Conservation (phyloP, 2,113 vertebrate species). For the Perca schrenkii region DNA sequence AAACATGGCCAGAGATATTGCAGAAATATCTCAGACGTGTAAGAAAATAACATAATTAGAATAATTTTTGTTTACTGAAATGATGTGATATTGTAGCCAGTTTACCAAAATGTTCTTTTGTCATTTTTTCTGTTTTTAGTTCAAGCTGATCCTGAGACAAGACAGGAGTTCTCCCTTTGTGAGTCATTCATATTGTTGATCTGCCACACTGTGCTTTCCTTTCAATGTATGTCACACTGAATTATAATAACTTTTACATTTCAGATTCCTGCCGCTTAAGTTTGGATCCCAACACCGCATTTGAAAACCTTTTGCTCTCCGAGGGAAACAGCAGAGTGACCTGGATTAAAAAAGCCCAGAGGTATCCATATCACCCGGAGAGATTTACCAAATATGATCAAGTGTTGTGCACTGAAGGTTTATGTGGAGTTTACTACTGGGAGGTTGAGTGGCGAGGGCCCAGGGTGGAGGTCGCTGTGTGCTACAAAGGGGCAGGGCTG, state of each 20-base stretch:
- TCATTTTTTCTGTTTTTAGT: constrained; percentile 28
- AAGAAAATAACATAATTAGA: background rate
- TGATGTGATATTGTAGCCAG: background rate
- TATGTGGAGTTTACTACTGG: constrained; percentile 66
- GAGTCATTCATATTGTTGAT: constrained; percentile 11
- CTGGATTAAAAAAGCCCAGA: constrained; percentile 17
- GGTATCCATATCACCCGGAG: constrained; percentile 56
- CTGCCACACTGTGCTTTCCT: accelerated
- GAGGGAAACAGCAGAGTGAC: constrained; percentile 59
- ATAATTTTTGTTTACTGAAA: background rate
- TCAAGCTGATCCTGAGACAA: constrained; percentile 41
- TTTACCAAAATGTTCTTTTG: background rate
- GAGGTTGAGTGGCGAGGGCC: constrained; percentile 73
- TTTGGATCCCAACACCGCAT: constrained; percentile 69
- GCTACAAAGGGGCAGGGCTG: constrained; percentile 73
- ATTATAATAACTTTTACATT: background rate
- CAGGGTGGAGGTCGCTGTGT: constrained; percentile 80
- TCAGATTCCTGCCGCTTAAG: constrained; percentile 47
- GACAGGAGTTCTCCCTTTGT: constrained; percentile 52
- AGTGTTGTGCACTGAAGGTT: constrained; percentile 63
- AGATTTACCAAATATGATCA: constrained; percentile 67
- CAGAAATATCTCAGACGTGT: constrained; percentile 43
- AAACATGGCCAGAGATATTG: constrained; percentile 5
- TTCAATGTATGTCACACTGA: background rate
- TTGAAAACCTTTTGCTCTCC: constrained; percentile 59